phyloP scores from a whole-genome alignment of 2,113 vertebrate genomes.

The Lamprologus ornatipinnis region DNA sequence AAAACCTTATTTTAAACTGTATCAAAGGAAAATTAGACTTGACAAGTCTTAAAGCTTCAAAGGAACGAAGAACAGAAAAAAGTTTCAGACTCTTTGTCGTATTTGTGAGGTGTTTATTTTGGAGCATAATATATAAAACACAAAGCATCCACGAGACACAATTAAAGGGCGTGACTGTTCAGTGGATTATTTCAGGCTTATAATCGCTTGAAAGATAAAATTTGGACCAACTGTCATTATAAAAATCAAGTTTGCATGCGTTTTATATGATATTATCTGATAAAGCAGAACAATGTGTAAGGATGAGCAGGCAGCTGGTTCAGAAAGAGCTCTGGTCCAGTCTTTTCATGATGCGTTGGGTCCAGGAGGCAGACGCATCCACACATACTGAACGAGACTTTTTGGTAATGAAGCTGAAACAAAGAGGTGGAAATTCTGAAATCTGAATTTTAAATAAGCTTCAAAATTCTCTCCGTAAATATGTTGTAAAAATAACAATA shows the following conservation, averaged over 20 bases:
- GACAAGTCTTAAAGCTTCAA: not conserved
- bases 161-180: rapidly evolving
- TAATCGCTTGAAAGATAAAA: rapidly evolving
- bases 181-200: not conserved
- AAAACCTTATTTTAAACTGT: not conserved
- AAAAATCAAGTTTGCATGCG: not conserved
- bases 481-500: rapidly evolving
- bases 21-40: not conserved
- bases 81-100: not conserved
- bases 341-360: not conserved
- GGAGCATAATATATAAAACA: not conserved
- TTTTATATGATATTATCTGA: not conserved
- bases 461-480: not conserved
- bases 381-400: not conserved
- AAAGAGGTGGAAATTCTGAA: not conserved
- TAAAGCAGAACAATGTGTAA: not conserved
- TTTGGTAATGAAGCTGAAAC: conserved; percentile 18
- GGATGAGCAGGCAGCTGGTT: not conserved
- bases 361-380: not conserved
- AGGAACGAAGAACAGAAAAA: rapidly evolving
- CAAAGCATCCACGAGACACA: not conserved
- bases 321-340: not conserved
- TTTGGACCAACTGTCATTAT: rapidly evolving
- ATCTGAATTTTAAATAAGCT: not conserved
- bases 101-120: not conserved